Base-by-base conservation (phyloP, 2,888 invertebrate species). In the Ormia ochracea region DNA sequence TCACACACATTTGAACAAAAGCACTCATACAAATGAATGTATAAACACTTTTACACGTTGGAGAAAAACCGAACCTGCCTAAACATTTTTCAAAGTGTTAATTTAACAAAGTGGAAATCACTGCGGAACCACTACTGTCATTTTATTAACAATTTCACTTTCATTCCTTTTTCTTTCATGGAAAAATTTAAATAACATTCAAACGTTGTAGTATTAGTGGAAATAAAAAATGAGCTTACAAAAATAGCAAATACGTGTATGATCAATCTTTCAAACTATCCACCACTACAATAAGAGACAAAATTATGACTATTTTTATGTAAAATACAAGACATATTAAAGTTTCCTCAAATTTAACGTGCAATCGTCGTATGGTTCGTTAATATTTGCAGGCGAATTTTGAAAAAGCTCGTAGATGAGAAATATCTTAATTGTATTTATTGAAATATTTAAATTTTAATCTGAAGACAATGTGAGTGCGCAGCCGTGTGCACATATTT, bases 331-430 rank as follows among this genome's bases (percentile, higher is more conserved):
- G 26, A 48, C 5, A 7, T 14, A 10, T 19, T 52, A 31, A 23
- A 28, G 63, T 73, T 73, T 73, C 73, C 73, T 73, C 54, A 31
- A 21, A 45, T 10, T n/a, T n/a, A n/a, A n/a, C n/a, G n/a, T n/a
- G n/a, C n/a, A n/a, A n/a, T n/a, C n/a, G n/a, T n/a, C n/a, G n/a
- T n/a, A n/a, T n/a, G n/a, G n/a, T n/a, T n/a, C n/a, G n/a, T n/a
- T n/a, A n/a, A n/a, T n/a, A n/a, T n/a, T n/a, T n/a, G n/a, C n/a
- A n/a, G n/a, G n/a, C n/a, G n/a, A n/a, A n/a, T n/a, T n/a, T n/a
- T n/a, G n/a, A n/a, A n/a, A n/a, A n/a, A n/a, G n/a, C n/a, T n/a
- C n/a, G n/a, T n/a, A n/a, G n/a, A n/a, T n/a, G n/a, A n/a, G n/a
- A n/a, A n/a, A n/a, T n/a, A n/a, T n/a, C n/a, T n/a, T n/a, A n/a